Conservation (phyloP, 2,888 invertebrate genomes). For the Kuschelorhynchus macadamiae region DNA sequence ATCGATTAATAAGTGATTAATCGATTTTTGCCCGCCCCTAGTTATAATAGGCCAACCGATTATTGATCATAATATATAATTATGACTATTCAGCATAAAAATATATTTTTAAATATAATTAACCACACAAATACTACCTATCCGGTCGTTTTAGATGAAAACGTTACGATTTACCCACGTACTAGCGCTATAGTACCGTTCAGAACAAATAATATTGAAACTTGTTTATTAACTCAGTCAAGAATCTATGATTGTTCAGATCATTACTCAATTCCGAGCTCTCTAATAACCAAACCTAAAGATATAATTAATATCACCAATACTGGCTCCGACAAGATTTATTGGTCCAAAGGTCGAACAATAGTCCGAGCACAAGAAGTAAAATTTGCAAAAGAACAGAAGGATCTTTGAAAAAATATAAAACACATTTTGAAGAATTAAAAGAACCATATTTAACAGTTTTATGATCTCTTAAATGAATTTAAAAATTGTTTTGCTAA, state of each 20-base stretch:
- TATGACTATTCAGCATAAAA: too few species aligned
- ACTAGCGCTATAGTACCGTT: too few species aligned
- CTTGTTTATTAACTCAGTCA: neutral
- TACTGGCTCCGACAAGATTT: neutral
- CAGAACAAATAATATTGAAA: too few species aligned
- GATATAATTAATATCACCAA: neutral
- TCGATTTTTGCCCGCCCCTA: too few species aligned
- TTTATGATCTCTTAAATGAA: slow-evolving; percentile 13
- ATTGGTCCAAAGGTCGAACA: neutral
- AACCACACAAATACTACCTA: too few species aligned
- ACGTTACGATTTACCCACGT: too few species aligned
- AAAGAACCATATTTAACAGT: neutral
- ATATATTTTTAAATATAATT: too few species aligned
- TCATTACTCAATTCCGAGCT: neutral
- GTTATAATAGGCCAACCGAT: too few species aligned
- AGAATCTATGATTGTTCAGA: neutral
- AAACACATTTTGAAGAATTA: slow-evolving; percentile 2
- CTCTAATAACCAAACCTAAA: neutral
- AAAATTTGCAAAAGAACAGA: neutral
- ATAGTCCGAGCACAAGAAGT: neutral
- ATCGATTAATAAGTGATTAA: too few species aligned
- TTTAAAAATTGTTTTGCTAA: slow-evolving; percentile 36
- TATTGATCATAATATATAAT: too few species aligned
- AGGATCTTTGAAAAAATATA: neutral
- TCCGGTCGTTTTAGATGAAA: too few species aligned